Evolutionary conservation across 2,113 vertebrate species (phyloP).

Genomic region (Spermophilus dauricus): DNA sequence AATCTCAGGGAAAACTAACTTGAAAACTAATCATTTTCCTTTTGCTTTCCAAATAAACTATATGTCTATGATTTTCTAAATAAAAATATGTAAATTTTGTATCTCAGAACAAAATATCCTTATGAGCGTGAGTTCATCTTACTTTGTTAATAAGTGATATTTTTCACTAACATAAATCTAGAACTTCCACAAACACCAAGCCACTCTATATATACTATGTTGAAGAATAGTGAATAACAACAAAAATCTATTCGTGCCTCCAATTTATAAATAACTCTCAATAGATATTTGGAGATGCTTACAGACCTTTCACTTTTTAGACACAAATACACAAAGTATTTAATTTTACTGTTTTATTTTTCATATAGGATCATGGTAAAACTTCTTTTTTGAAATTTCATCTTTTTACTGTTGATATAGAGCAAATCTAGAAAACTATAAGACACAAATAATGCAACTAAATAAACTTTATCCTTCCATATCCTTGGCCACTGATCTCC

Average conservation of each 20-base stretch:
- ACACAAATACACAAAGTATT: background rate
- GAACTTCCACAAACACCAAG: background rate
- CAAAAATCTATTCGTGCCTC: background rate
- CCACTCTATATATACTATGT: background rate
- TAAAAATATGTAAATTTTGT: slow-evolving; percentile 12
- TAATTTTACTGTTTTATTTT: background rate
- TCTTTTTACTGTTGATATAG: background rate
- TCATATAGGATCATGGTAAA: background rate
- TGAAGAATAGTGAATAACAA: background rate
- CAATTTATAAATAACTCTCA: background rate
- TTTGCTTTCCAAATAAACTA: slow-evolving; percentile 3
- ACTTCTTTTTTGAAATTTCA: background rate
- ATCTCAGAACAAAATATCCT: background rate
- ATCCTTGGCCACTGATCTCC: too few species aligned
- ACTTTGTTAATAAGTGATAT: background rate
- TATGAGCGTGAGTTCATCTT: background rate
- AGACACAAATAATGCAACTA: background rate
- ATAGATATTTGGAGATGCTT: background rate
- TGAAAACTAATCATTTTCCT: background rate
- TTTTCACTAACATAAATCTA: background rate
- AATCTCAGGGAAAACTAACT: slow-evolving; percentile 21
- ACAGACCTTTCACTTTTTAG: background rate
- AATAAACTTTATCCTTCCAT: background rate
- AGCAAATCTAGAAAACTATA: background rate
- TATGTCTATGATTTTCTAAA: slow-evolving; percentile 7